Evolutionary conservation across 1,140 invertebrate genomes (phyloP), one percentile per base, ranked within the genome.

Genomic region (Aleiodes sp.): DNA sequence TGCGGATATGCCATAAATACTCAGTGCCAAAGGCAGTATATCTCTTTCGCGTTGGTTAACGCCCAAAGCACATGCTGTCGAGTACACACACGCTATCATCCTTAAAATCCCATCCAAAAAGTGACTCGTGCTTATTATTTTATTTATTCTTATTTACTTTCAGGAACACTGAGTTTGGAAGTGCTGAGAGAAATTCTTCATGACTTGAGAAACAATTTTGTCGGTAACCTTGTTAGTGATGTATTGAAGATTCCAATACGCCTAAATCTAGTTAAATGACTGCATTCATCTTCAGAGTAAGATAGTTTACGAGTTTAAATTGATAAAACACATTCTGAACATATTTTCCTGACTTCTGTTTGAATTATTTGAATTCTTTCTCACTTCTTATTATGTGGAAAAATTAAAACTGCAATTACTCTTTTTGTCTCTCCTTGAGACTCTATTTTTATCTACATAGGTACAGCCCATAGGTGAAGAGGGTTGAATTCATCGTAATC

Each of bases 1-100:
- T 81, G 78, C 79, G 81, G 78, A 85, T 85, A 85, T 79, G 80
- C 82, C 83, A 82, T 85, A 85, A 85, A 85, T 85, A 85, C 82
- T 82, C 80, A 73, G 64, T 59, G 56, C 52, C 73, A 75, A 74
- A 81, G 73, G 80, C 81, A 80, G 81, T 85, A 85, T 83, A 84
- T 85, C 84, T 85, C 81, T 80, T 85, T 85, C 83, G 81, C 75
- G 75, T 80, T 80, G 80, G 77, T 83, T 80, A 80, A 82, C 84
- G 84, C 84, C 84, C 84, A 75, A 70, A 84, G 84, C 84, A 84
- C 84, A 83, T 85, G 82, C 84, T 82, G 76, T 81, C 78, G 75
- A 74, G 46, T 52, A 52, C 21, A 52, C 46, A 52, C 46, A 24
- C 46, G 9, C 46, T 52, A 29, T 61, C 31, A 62, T 43, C 33